Evolutionary conservation across 2,888 invertebrate genomes (phyloP).

Genomic region (Nemurella pictetii): DNA sequence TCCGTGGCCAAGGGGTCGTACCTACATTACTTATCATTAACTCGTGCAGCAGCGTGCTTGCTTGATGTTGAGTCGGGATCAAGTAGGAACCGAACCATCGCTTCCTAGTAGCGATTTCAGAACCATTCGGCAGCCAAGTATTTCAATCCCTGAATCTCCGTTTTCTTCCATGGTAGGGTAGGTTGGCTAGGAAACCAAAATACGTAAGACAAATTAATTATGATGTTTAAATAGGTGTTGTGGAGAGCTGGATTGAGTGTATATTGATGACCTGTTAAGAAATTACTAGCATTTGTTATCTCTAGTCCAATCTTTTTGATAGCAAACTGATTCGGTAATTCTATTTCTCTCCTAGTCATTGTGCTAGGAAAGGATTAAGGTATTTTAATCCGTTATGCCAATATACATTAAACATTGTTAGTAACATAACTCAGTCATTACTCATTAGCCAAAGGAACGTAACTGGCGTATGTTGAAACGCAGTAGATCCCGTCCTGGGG

Average conservation of each 20-base stretch:
- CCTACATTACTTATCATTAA: too few species aligned
- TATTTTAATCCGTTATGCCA: too few species aligned
- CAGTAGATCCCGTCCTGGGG: not conserved
- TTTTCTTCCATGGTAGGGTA: not conserved
- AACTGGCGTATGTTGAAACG: not conserved
- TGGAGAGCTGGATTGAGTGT: too few species aligned
- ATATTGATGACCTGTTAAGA: not conserved
- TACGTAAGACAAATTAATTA: not conserved
- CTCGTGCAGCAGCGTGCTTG: too few species aligned
- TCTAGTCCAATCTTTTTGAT: not conserved
- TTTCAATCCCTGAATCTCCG: not conserved
- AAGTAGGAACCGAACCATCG: not conserved
- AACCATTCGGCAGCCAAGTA: not conserved
- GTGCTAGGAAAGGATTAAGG: not conserved
- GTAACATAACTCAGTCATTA: too few species aligned
- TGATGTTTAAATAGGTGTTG: not conserved
- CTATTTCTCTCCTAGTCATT: not conserved
- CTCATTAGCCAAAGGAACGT: not conserved
- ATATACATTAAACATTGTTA: too few species aligned
- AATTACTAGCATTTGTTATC: not conserved
- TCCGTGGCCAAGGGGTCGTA: too few species aligned
- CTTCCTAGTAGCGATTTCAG: not conserved
- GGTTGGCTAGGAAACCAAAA: not conserved
- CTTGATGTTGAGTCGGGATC: too few species aligned
- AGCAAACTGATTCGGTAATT: not conserved